Evolutionary conservation across 2,797 vertebrate species (phyloP), one percentile per base, ranked within the genome.

Genomic region (Sebastes ruberrimus): DNA sequence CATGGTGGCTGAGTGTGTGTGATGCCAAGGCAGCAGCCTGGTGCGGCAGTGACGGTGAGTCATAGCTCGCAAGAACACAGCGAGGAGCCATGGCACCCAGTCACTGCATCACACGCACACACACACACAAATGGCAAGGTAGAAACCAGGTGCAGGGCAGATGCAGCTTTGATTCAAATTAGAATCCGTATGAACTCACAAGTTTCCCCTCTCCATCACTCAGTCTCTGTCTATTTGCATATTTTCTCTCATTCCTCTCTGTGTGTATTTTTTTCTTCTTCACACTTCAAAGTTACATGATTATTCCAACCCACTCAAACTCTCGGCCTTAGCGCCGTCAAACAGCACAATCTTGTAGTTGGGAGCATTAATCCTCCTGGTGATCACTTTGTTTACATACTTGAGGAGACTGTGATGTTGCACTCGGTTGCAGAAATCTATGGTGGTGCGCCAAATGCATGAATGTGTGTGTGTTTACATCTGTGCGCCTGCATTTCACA

Each of bases 41-140:
- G 89, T 88, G 87, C 64, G 30, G 76, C 84, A 86, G 66, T 75
- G 85, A 88, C 10, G 66, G 76, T 94, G 92, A 94, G 75, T 94
- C 92, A 94, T 78, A 85, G 81, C 76, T 94, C 56, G 76, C 90
- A 86, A 82, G 91, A 93, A 90, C 87, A 91, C 76, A 84, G 82
- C 68, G 71, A 84, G 76, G 74, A 88, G 81, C 77, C 71, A 71
- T 83, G 73, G 88, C 88, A 84, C 76, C 60, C 62, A 71, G 77
- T 85, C 76, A 86, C 86, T 76, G 72, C 62, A 74, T 60, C 67
- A 69, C 74, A 71, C 66, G 25, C 6, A 63, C 10, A 33, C 28
- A 42, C 57, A 30, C 25, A 74, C 25, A 42, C 57, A 30, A 22
- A 74, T 66, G 33, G 60, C 56, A 22, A 67, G 68, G 79, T 70